Percentiles rank a stretch among this genome's conserved stretches.
These are phyloP conservation scores for Nylanderia fulva DNA, from an alignment of 1,140 invertebrate species.

Conservation along the genomic window DNA sequence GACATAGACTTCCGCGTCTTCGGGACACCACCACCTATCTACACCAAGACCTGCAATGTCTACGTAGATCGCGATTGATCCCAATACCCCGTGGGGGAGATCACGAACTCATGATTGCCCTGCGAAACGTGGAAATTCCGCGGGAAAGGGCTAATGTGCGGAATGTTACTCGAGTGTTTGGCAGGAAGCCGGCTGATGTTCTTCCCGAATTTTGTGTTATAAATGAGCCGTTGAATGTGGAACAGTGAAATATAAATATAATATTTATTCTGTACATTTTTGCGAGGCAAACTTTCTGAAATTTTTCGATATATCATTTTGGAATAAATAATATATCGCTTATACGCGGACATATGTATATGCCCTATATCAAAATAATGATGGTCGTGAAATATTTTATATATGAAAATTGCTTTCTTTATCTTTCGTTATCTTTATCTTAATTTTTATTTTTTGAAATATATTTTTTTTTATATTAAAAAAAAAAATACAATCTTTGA, in stretches of 20 bases:
- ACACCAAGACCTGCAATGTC: neutral
- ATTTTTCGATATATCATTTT: neutral
- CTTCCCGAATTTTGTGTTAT: neutral
- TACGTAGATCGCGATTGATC: slow-evolving; percentile 50
- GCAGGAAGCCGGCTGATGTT: neutral
- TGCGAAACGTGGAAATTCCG: neutral
- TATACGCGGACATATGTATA: neutral
- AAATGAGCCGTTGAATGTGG: neutral
- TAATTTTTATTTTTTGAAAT: neutral
- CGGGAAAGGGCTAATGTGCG: neutral
- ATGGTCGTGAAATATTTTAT: neutral
- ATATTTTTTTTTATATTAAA: neutral
- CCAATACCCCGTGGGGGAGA: neutral
- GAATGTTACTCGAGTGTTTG: neutral
- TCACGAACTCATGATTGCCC: slow-evolving; percentile 8
- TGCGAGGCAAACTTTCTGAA: neutral
- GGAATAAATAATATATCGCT: neutral
- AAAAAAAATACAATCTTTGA: neutral
- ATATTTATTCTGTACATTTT: neutral
- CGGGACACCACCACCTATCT: slow-evolving; percentile 40
- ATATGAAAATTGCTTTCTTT: neutral
- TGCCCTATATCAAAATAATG: neutral
- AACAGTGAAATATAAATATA: neutral
- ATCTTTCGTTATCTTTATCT: no score
- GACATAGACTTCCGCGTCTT: slow-evolving; percentile 60